These are phyloP conservation scores for Zaprionus taronus DNA, from an alignment of 1,140 invertebrate species.

Conservation along the genomic window DNA sequence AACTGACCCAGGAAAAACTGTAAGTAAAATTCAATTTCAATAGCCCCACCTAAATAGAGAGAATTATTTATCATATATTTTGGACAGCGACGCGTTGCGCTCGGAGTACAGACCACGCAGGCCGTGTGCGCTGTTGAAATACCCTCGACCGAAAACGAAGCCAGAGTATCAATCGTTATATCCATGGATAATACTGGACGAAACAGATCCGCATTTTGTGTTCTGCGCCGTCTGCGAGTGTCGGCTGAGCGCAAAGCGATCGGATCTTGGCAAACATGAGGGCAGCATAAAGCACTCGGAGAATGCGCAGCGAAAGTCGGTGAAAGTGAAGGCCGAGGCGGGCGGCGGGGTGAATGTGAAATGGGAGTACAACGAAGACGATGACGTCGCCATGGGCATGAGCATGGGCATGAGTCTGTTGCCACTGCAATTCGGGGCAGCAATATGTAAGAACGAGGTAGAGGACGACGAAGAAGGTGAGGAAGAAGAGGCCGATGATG, in stretches of 20 bases:
- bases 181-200: constrained; percentile 70
- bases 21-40: constrained; percentile 44
- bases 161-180: constrained; percentile 70
- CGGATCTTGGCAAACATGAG: constrained; percentile 71
- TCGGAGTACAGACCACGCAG: constrained; percentile 71
- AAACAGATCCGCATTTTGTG: constrained; percentile 75
- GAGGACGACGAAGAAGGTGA: constrained; percentile 27
- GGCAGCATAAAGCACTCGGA: constrained; percentile 75
- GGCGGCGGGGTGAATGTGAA: constrained; percentile 44
- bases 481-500: constrained; percentile 26
- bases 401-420: constrained; percentile 20
- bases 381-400: constrained; percentile 36
- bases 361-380: constrained; percentile 70
- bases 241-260: constrained; percentile 69
- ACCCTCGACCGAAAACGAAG: constrained; percentile 72
- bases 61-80: background rate
- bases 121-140: constrained; percentile 66
- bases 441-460: constrained; percentile 28
- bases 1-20: constrained; percentile 75
- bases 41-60: background rate
- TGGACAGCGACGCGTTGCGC: constrained; percentile 59
- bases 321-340: constrained; percentile 30
- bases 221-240: constrained; percentile 73
- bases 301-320: constrained; percentile 59
- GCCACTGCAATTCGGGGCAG: constrained; percentile 33